Evolutionary conservation across 2,113 vertebrate species (phyloP).

Genomic region (Euleptes europaea): DNA sequence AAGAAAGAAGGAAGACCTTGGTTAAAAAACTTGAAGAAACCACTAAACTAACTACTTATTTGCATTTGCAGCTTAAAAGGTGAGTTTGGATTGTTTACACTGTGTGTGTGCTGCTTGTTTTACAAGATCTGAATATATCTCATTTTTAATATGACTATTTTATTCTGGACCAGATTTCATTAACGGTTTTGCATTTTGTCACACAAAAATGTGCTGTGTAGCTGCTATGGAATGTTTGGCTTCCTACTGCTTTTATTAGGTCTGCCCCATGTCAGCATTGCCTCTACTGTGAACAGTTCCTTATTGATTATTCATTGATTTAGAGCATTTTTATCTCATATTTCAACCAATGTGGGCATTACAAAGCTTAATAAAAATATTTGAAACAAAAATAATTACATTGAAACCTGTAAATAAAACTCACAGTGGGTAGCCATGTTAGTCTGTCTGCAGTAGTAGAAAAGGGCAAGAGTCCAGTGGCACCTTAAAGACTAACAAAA

Average conservation of each 20-base stretch:
- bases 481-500: too few relatives aligned
- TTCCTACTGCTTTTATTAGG: background rate
- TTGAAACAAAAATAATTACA: too few relatives aligned
- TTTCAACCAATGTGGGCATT: too few relatives aligned
- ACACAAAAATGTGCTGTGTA: constrained; percentile 4
- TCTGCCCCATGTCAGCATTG: too few relatives aligned
- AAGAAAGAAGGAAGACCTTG: constrained; percentile 81
- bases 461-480: too few relatives aligned
- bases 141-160: background rate
- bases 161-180: constrained; percentile 21
- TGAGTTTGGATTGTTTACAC: constrained; percentile 31
- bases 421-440: too few relatives aligned
- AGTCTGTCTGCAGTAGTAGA: too few relatives aligned
- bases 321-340: too few relatives aligned
- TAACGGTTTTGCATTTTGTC: background rate
- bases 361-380: too few relatives aligned
- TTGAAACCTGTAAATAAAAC: too few relatives aligned
- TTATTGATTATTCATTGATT: too few relatives aligned
- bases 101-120: background rate
- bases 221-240: background rate
- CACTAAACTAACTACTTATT: constrained; percentile 78
- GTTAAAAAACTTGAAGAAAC: constrained; percentile 84
- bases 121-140: background rate
- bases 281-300: too few relatives aligned
- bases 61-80: constrained; percentile 86